Base-by-base conservation (phyloP, 2,113 vertebrate species). In the Pterophyllum scalare region DNA sequence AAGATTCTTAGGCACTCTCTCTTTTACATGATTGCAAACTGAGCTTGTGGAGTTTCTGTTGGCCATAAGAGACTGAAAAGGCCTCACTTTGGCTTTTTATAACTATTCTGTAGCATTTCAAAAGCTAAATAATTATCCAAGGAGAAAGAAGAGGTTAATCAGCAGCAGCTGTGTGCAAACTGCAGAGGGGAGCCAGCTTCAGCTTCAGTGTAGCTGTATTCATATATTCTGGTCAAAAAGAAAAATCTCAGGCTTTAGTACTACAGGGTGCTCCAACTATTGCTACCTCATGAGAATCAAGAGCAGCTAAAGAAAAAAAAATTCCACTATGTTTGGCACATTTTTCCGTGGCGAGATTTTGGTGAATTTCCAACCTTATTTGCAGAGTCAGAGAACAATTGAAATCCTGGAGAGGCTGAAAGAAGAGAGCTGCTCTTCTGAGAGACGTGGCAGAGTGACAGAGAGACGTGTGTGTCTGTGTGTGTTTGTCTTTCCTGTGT, bases 351-450 rank as follows among this genome's bases (percentile, higher is more conserved):
- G 59, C 5, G 0, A 56, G 22, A 56, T 38, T 64, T 40, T 57
- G 46, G n/a, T 28, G 3, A 15, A 31, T 35, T 67, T 46, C 13
- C 33, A 57, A 54, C 6, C 0, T 72, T 24, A 20, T 62, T n/a
- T 14, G n/a, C 11, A 59, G 58, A 49, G 43, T 52, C 17, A 72
- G 43, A 52, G 17, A 80, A 75, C 43, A 43, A 54, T 7, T 11
- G 9, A 59, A 80, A 76, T 84, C 89, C 84, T 85, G 78, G 82
- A 90, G 82, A 46, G 83, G 70, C 77, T 75, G 82, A 78, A 31
- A 49, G 10, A 7, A 61, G 28, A 75, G 81, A 65, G 75, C 7
- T 77, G 31, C 57, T 82, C 52, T 24, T 52, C 40, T 1, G 62
- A 70, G 0, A 77, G 84, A 82, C 46, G 72, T 1, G 11, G 33